phyloP scores from a whole-genome alignment of 2,797 vertebrate species.

The Pelodytes ibericus region DNA sequence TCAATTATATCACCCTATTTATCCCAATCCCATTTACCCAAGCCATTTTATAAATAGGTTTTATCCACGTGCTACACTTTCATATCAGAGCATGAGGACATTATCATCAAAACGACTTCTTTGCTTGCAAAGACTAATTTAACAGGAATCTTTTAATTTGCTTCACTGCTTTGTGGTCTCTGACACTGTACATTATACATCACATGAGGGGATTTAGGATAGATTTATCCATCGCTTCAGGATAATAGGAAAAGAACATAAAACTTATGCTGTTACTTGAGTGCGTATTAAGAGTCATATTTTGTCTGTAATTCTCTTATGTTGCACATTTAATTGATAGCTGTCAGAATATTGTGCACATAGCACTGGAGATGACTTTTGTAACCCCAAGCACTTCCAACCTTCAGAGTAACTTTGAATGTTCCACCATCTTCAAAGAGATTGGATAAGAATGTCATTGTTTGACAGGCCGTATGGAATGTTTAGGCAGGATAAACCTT shows the following conservation, averaged over 20 bases:
- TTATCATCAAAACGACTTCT: conserved; percentile 20
- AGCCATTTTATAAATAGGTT: conserved; percentile 58
- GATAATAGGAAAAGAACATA: conserved; percentile 68
- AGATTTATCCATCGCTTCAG: conserved; percentile 66
- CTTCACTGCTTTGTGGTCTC: conserved; percentile 53
- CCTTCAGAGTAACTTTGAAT: conserved; percentile 9
- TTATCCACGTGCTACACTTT: conserved; percentile 55
- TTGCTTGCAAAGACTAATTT: conserved; percentile 47
- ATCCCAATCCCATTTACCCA: conserved; percentile 51
- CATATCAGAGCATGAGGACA: conserved; percentile 56
- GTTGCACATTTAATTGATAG: conserved; percentile 46
- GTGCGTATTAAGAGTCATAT: conserved; percentile 53
- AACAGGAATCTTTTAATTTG: conserved; percentile 53
- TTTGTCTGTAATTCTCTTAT: conserved; percentile 48
- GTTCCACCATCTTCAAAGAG: not conserved
- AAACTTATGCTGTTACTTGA: conserved; percentile 61
- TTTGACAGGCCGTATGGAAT: too few species aligned
- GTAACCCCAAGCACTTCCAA: conserved; percentile 22
- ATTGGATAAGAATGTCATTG: not conserved
- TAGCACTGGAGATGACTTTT: conserved; percentile 27
- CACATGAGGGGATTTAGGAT: conserved; percentile 65
- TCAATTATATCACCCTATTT: conserved; percentile 52
- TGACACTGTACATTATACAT: conserved; percentile 60
- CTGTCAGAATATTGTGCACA: conserved; percentile 45
- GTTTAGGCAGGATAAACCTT: too few species aligned